Base-by-base conservation (phyloP, 2,888 invertebrate genomes). In the Homarus gammarus region DNA sequence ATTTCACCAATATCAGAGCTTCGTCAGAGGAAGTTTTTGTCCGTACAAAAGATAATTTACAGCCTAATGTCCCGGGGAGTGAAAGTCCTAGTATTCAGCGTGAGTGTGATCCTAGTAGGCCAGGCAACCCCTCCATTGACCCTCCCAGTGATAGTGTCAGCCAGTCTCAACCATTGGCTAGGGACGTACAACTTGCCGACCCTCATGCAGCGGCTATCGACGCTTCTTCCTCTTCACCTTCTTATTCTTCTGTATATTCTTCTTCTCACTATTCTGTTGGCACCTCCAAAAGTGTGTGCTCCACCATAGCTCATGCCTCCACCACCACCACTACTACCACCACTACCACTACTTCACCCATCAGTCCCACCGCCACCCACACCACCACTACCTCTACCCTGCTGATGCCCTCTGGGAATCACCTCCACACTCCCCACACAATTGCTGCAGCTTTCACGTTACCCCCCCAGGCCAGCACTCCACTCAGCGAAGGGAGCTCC, bases 381-480 rank as follows among this genome's bases (percentile, higher is more conserved):
- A 56, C 78, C 49, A 82, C 87, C 61, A 27, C 38, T 49, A 49
- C 49, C 70, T 78, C 51, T 70, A 40, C 51, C 44, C 84, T 44
- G 33, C 73, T 84, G 56, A 84, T 73, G 36, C 61, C 84, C 73
- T 84, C 75, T 84, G 36, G 73, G 73, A 84, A 6, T 61, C 56
- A 84, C 73, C 38, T 64, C 83, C 83, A 64, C 77, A 51, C 75
- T 81, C 56, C 72, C 87, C 79, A 72, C 87, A 72, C 87, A 72
- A 72, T 79, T 78, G 79, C 87, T 82, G 68, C 82, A 88, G 64
- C 88, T 79, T 82, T 88, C 88, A 88, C 82, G 49, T 88, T 88
- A 77, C 82, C 87, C 78, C 88, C 83, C 77, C 88, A 88, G 88
- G 88, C 88, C 77, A 88, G 88, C 83, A 88, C 88, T 72, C 83